Evolutionary conservation across 2,797 vertebrate species (phyloP).

Genomic region (Acipenser oxyrinchus): DNA sequence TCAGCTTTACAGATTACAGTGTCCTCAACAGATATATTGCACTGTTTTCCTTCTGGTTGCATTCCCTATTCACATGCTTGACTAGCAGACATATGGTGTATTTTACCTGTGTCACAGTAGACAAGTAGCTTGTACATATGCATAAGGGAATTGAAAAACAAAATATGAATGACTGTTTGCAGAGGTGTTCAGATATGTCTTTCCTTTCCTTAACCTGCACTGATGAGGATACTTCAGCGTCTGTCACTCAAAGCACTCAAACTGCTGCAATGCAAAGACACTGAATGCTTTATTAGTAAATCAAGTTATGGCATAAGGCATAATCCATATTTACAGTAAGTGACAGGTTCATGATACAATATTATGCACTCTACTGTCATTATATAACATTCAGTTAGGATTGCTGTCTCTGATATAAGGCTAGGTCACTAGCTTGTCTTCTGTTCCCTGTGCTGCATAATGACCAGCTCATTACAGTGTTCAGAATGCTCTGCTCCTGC

Average conservation of each 20-base stretch:
- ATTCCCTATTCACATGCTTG: too few species aligned
- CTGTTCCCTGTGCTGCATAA: conserved; percentile 21
- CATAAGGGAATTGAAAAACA: conserved; percentile 20
- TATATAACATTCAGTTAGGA: conserved; percentile 25
- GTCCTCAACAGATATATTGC: too few species aligned
- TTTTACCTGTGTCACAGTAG: conserved; percentile 9
- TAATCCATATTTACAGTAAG: conserved; percentile 25
- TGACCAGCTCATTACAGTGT: conserved; percentile 34
- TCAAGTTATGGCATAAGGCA: conserved; percentile 31
- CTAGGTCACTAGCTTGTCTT: conserved; percentile 24
- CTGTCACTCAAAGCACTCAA: conserved; percentile 31
- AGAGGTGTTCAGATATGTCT: conserved; percentile 35
- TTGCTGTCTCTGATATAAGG: conserved; percentile 28
- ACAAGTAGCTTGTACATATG: conserved; percentile 15
- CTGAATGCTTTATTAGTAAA: conserved; percentile 39
- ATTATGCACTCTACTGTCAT: conserved; percentile 27
- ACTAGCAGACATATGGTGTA: too few species aligned
- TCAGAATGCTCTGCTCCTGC: conserved; percentile 25
- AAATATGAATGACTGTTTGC: conserved; percentile 11
- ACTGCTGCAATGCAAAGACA: conserved; percentile 15
- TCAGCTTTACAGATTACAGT: too few species aligned
- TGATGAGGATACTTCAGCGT: conserved; percentile 29
- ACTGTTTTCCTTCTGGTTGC: too few species aligned
- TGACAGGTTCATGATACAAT: conserved; percentile 23
- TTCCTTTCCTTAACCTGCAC: conserved; percentile 36